These are phyloP conservation scores for Silurus glanis DNA, from an alignment of 2,113 vertebrate species.

Conservation along the genomic window DNA sequence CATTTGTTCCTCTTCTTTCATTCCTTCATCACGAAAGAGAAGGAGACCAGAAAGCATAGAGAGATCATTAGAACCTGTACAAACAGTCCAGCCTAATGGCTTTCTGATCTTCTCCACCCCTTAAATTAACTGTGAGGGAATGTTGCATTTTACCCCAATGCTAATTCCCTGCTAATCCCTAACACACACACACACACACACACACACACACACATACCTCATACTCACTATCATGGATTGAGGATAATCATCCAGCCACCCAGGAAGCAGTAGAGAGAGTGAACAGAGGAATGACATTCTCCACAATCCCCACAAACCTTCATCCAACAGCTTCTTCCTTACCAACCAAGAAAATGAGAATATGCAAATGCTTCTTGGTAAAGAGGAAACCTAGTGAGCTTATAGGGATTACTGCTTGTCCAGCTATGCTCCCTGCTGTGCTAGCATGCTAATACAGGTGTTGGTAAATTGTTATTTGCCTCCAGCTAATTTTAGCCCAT, in stretches of 20 bases:
- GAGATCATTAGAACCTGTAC: slow-evolving; percentile 88
- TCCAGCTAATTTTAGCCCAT: slow-evolving; percentile 80
- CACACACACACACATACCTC: slow-evolving; percentile 78
- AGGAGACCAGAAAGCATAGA: slow-evolving; percentile 57
- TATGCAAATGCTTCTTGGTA: slow-evolving; percentile 82
- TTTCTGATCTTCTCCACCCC: slow-evolving; percentile 87
- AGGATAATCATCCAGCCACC: slow-evolving; percentile 88
- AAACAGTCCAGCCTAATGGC: slow-evolving; percentile 91
- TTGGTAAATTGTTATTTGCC: slow-evolving; percentile 86
- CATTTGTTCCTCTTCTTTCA: slow-evolving; percentile 36
- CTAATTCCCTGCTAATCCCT: slow-evolving; percentile 87
- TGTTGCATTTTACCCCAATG: slow-evolving; percentile 86
- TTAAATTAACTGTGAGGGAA: slow-evolving; percentile 86
- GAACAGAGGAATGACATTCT: slow-evolving; percentile 59
- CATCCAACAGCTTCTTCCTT: slow-evolving; percentile 70
- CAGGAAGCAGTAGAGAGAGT: slow-evolving; percentile 77
- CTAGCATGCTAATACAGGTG: slow-evolving; percentile 90
- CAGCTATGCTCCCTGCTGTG: slow-evolving; percentile 75
- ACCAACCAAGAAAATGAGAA: slow-evolving; percentile 81
- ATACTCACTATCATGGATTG: slow-evolving; percentile 70
- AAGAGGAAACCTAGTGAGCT: slow-evolving; percentile 74
- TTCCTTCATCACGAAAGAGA: slow-evolving; percentile 77
- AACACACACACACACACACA: slow-evolving; percentile 74
- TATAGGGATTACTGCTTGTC: slow-evolving; percentile 91
- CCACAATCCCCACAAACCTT: slow-evolving; percentile 28